Conservation (phyloP, 2,113 vertebrate genomes). For the Macrotis lagotis region DNA sequence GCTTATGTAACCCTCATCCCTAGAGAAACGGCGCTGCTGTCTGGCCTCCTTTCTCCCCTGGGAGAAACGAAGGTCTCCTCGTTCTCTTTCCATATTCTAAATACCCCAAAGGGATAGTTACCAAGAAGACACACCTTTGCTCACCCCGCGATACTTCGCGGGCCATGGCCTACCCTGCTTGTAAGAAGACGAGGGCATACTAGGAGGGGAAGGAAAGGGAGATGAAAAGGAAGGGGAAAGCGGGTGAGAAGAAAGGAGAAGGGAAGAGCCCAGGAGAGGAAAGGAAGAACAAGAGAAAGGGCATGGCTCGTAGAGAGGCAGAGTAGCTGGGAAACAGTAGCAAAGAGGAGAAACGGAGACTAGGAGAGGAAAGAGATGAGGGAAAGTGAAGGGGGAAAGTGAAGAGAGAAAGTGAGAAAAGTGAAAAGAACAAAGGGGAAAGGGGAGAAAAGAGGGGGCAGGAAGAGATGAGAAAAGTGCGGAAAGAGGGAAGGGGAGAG, state of each 20-base stretch:
- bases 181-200: not conserved
- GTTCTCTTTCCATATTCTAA: not conserved
- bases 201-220: not conserved
- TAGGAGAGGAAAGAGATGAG: not conserved
- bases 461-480: not conserved
- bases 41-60: not conserved
- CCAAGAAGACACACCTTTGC: not conserved
- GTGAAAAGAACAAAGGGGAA: not conserved
- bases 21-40: not conserved
- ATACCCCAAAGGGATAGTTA: not conserved
- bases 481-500: no score
- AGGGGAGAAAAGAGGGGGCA: not conserved
- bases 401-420: not conserved
- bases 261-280: not conserved
- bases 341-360: not conserved
- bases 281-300: not conserved
- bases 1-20: not conserved
- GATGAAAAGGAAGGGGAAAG: not conserved
- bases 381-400: not conserved
- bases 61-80: not conserved
- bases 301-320: not conserved
- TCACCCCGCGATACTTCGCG: no score
- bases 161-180: not conserved
- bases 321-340: not conserved
- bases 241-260: not conserved